Conservation (phyloP, 2,797 vertebrate genomes). For the Tragopan temminckii region DNA sequence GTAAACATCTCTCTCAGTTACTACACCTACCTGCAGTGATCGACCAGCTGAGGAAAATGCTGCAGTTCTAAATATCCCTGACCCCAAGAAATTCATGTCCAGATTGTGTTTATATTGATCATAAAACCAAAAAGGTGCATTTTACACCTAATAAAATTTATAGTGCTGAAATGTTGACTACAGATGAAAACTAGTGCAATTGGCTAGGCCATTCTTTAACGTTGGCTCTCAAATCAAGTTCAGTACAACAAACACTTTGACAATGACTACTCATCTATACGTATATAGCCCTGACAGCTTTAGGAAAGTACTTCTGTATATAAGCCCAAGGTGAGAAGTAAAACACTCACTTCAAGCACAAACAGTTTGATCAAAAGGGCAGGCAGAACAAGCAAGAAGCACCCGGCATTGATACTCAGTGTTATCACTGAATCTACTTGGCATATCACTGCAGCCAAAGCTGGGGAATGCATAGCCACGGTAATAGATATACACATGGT, state of each 20-base stretch:
- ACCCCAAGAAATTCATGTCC: not conserved
- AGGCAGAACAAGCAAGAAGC: not conserved
- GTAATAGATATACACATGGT: accelerated
- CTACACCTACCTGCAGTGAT: not conserved
- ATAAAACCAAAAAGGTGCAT: not conserved
- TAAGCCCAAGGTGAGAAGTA: not conserved
- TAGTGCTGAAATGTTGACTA: not conserved
- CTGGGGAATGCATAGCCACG: accelerated
- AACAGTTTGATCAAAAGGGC: not conserved
- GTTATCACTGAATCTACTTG: not conserved
- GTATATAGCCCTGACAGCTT: not conserved
- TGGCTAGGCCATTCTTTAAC: not conserved
- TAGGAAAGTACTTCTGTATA: not conserved
- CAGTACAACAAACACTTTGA: not conserved
- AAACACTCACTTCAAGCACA: not conserved
- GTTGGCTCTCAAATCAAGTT: not conserved
- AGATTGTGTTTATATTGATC: not conserved
- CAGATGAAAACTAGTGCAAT: not conserved
- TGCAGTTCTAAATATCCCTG: accelerated
- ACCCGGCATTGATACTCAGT: not conserved
- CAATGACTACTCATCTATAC: not conserved
- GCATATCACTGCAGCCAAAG: not conserved
- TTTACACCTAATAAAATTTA: not conserved
- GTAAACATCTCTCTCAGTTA: not conserved
- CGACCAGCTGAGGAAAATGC: accelerated